These are phyloP conservation scores for Illadopsis cleaveri DNA, from an alignment of 2,113 vertebrate genomes.

Conservation along the genomic window DNA sequence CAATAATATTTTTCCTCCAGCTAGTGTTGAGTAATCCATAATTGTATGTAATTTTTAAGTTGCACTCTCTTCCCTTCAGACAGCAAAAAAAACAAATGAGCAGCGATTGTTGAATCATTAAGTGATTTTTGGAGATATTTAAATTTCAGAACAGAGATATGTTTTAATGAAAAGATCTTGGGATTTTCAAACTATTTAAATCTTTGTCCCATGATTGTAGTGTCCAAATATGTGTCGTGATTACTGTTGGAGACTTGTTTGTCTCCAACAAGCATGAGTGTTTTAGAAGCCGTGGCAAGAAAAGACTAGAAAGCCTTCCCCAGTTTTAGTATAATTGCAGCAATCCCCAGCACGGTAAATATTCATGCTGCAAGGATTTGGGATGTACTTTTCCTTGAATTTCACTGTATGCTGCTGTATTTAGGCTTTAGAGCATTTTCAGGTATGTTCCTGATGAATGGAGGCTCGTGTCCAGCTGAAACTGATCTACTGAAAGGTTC, in stretches of 20 bases:
- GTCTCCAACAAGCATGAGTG: background rate
- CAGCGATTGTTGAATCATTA: background rate
- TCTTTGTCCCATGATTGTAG: background rate
- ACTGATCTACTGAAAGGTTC: background rate
- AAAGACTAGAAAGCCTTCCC: background rate
- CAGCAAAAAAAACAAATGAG: background rate
- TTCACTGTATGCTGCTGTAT: background rate
- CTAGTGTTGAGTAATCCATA: background rate
- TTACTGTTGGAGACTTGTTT: background rate
- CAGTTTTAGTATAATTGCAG: background rate
- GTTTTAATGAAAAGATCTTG: background rate
- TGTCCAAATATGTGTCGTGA: background rate
- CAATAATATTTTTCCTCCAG: background rate
- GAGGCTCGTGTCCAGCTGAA: background rate
- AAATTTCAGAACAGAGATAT: background rate
- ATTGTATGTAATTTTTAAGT: background rate
- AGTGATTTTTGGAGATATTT: background rate
- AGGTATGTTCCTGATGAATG: background rate
- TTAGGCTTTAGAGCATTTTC: background rate
- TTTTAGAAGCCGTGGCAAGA: background rate
- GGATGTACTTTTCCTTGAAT: background rate
- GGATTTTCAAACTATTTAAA: background rate
- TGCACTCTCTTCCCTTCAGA: background rate
- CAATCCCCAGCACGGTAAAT: background rate
- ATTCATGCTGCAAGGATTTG: background rate